A percentile compares a stretch with the other conserved stretches of the same genome.
Conservation (phyloP, 2,113 vertebrate genomes). For the Anguilla rostrata region DNA sequence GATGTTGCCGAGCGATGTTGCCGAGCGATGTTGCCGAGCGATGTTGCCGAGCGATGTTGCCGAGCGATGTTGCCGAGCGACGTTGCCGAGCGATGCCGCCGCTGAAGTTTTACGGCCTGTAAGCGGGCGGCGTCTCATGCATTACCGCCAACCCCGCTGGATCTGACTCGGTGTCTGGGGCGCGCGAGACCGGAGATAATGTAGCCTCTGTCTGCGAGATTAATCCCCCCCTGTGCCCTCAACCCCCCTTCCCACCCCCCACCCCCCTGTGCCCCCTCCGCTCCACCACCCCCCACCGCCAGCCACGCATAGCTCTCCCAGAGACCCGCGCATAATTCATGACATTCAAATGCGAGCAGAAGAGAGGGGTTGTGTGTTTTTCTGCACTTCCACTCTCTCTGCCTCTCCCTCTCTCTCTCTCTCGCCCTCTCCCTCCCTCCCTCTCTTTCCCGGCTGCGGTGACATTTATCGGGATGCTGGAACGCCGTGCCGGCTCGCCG, state of each 20-base stretch:
- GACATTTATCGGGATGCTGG: too few species aligned
- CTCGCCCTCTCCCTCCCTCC: too few species aligned
- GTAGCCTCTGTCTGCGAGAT: not conserved
- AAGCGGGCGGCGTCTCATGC: not conserved
- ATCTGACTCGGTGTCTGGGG: not conserved
- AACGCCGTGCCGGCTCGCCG: too few species aligned
- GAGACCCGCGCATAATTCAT: not conserved
- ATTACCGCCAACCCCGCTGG: not conserved
- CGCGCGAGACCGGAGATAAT: not conserved
- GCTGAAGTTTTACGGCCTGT: not conserved
- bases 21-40: too few species aligned
- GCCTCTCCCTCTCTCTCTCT: too few species aligned
- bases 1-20: too few species aligned
- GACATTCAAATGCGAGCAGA: not conserved
- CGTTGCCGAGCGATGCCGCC: not conserved
- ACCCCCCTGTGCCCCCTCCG: not conserved
- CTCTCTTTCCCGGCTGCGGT: too few species aligned
- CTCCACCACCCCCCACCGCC: not conserved
- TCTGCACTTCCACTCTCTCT: not conserved
- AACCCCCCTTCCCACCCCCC: not conserved
- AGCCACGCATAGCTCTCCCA: not conserved
- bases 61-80: not conserved
- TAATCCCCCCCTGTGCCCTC: not conserved
- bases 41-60: too few species aligned
- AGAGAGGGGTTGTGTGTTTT: not conserved